phyloP scores from a whole-genome alignment of 1,140 invertebrate genomes.

The Papilio xuthus region DNA sequence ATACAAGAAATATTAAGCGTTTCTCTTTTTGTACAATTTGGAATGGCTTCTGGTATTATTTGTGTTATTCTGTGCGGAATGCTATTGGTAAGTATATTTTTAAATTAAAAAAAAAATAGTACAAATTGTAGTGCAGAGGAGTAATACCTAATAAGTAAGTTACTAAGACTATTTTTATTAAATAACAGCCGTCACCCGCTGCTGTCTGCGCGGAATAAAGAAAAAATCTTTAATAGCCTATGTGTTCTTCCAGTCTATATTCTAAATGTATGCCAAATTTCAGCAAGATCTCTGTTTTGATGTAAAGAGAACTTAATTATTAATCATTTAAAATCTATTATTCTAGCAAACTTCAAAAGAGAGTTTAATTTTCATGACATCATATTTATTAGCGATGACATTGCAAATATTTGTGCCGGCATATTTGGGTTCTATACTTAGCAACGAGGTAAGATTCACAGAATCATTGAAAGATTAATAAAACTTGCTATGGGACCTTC shows the following conservation, averaged over 20 bases:
- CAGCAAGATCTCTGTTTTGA: too few relatives aligned
- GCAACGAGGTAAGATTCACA: slow-evolving; percentile 47
- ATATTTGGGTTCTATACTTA: slow-evolving; percentile 53
- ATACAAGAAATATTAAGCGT: slow-evolving; percentile 40
- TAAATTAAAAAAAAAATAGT: too few relatives aligned
- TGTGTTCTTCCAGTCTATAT: too few relatives aligned
- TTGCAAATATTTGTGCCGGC: slow-evolving; percentile 56
- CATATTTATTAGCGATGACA: slow-evolving; percentile 49
- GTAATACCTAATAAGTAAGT: not conserved
- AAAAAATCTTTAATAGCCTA: too few relatives aligned
- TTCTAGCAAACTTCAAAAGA: slow-evolving; percentile 49
- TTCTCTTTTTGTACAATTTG: slow-evolving; percentile 44
- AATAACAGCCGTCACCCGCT: too few relatives aligned
- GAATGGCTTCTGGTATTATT: slow-evolving; percentile 44
- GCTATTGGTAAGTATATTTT: slow-evolving; percentile 49
- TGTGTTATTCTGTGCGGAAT: slow-evolving; percentile 47
- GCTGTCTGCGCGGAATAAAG: too few relatives aligned
- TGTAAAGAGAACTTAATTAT: too few relatives aligned
- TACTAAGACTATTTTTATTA: too few relatives aligned
- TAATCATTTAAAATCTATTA: slow-evolving; percentile 28
- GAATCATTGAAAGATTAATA: not conserved
- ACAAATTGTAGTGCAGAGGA: too few relatives aligned
- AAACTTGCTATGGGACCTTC: too few relatives aligned
- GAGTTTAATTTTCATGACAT: slow-evolving; percentile 45
- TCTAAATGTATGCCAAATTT: too few relatives aligned